phyloP scores from a whole-genome alignment of 2,113 vertebrate genomes.

The Platanista minor region DNA sequence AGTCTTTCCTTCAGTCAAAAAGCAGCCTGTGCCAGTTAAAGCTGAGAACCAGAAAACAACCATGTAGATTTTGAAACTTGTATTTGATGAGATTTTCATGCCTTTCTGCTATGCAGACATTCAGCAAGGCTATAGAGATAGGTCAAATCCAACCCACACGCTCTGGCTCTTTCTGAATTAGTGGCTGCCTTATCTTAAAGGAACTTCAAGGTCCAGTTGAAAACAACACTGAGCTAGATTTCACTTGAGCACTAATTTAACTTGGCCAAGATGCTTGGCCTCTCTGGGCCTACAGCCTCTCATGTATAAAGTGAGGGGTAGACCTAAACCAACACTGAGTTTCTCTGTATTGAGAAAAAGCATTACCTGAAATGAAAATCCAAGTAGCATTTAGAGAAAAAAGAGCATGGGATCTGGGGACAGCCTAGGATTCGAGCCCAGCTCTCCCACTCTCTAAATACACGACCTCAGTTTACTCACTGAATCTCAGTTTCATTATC shows the following conservation, averaged over 20 bases:
- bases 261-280: not conserved
- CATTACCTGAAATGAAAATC: not conserved
- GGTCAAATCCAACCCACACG: not conserved
- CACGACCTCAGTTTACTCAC: not conserved
- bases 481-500: not conserved
- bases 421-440: not conserved
- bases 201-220: not conserved
- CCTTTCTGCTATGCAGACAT: constrained; percentile 42
- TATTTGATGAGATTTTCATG: constrained; percentile 30
- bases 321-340: not conserved
- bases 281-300: not conserved
- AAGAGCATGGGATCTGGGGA: not conserved
- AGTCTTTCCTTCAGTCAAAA: constrained; percentile 35
- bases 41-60: constrained; percentile 63
- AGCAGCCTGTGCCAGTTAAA: constrained; percentile 62
- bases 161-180: constrained; percentile 20
- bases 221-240: not conserved
- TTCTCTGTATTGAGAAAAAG: not conserved
- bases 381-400: not conserved
- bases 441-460: not conserved
- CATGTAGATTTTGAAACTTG: constrained; percentile 34
- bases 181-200: constrained; percentile 16
- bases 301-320: not conserved
- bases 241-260: not conserved
- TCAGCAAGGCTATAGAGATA: not conserved